These are phyloP conservation scores for Grapholita molesta DNA, from an alignment of 1,140 invertebrate genomes.

Conservation along the genomic window DNA sequence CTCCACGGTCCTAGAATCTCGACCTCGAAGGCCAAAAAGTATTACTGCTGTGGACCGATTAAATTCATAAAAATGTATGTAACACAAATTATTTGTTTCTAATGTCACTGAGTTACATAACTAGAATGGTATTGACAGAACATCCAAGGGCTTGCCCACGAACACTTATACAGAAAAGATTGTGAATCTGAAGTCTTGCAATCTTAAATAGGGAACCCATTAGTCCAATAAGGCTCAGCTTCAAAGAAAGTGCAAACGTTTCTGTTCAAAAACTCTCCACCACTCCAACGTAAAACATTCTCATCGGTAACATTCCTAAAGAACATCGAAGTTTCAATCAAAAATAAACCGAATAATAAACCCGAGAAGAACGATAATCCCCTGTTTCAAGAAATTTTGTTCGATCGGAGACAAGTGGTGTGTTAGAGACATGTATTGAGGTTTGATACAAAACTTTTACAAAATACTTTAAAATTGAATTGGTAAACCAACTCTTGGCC, in stretches of 20 bases:
- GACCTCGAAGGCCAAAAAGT: too few relatives aligned
- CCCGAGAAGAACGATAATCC: slow-evolving; percentile 14
- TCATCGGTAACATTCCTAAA: slow-evolving; percentile 26
- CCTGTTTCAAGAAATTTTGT: slow-evolving; percentile 18
- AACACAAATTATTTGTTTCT: too few relatives aligned
- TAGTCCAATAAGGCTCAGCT: slow-evolving; percentile 20
- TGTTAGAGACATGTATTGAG: slow-evolving; percentile 26
- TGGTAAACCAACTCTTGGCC: neutral
- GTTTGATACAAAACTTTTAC: slow-evolving; percentile 21
- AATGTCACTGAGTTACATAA: neutral
- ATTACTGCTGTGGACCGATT: too few relatives aligned
- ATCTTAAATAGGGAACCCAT: slow-evolving; percentile 2
- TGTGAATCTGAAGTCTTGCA: neutral
- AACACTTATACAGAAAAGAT: neutral
- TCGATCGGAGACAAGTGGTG: slow-evolving; percentile 26
- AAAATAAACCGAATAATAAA: neutral
- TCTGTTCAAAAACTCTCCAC: slow-evolving; percentile 25
- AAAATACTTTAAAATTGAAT: slow-evolving; percentile 3
- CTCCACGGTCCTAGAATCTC: too few relatives aligned
- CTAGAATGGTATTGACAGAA: too few relatives aligned
- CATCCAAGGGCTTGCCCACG: too few relatives aligned
- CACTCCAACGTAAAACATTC: slow-evolving; percentile 35
- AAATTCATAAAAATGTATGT: too few relatives aligned
- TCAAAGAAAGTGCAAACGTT: slow-evolving; percentile 32
- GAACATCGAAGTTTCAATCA: neutral